Conservation (phyloP, 2,888 invertebrate genomes). For the Thymelicus acteon region DNA sequence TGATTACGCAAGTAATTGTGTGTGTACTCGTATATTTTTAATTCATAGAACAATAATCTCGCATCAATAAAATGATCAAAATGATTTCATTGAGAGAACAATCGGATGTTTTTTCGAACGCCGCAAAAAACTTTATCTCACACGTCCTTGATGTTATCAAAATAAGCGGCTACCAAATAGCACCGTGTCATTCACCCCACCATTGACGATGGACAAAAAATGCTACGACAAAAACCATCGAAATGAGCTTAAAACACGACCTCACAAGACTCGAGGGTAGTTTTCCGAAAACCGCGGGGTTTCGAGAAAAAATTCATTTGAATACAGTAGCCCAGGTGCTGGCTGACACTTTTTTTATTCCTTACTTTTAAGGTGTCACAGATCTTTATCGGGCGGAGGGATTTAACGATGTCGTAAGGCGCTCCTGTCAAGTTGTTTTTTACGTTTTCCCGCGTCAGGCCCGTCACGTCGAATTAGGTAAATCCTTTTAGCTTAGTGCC, state of each 20-base stretch:
- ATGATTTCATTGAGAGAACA: constrained; percentile 29
- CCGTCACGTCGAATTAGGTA: constrained; percentile 80
- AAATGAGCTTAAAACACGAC: constrained; percentile 61
- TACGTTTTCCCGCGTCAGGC: constrained; percentile 70
- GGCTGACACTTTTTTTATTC: constrained; percentile 58
- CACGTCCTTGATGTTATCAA: constrained; percentile 49
- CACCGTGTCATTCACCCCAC: constrained; percentile 60
- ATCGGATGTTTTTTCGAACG: constrained; percentile 12
- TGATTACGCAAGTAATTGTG: neutral
- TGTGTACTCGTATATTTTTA: neutral
- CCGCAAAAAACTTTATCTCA: constrained; percentile 25
- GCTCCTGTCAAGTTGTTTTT: constrained; percentile 72
- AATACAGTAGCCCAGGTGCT: constrained; percentile 79
- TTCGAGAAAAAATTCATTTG: constrained; percentile 70
- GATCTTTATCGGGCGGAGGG: constrained; percentile 79
- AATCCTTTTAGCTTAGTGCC: constrained; percentile 73
- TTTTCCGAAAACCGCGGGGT: constrained; percentile 69
- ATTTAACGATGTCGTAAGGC: constrained; percentile 79
- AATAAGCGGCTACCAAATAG: constrained; percentile 56
- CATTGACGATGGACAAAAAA: constrained; percentile 23
- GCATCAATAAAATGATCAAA: constrained; percentile 17
- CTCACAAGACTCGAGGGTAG: constrained; percentile 68
- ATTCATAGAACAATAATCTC: constrained; percentile 11
- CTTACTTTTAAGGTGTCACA: constrained; percentile 71
- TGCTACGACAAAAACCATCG: constrained; percentile 52